phyloP scores from a whole-genome alignment of 2,888 invertebrate species.

The Agonum fuliginosum region DNA sequence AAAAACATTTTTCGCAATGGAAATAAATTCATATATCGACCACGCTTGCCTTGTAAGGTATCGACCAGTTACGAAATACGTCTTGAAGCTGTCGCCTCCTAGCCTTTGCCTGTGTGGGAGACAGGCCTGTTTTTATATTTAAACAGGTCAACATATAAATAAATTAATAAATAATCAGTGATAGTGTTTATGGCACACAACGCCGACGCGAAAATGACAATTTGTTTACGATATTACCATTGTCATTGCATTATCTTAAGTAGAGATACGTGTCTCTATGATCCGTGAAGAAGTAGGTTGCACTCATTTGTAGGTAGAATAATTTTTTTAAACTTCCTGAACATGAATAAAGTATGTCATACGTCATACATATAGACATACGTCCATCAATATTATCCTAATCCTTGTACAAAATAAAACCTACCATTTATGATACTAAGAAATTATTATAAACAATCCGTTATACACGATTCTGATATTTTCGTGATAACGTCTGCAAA shows the following conservation, averaged over 20 bases:
- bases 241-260: neutral
- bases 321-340: too few relatives aligned
- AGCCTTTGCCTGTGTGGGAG: slow-evolving; percentile 32
- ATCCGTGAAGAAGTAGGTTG: slow-evolving; percentile 11
- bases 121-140: slow-evolving; percentile 50
- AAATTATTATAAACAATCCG: too few relatives aligned
- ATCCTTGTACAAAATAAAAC: too few relatives aligned
- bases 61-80: slow-evolving; percentile 50
- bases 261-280: slow-evolving; percentile 4
- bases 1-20: slow-evolving; percentile 60
- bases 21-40: slow-evolving; percentile 60
- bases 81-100: slow-evolving; percentile 31
- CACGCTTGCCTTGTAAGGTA: slow-evolving; percentile 52
- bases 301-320: slow-evolving; percentile 2
- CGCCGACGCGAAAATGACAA: slow-evolving; percentile 22
- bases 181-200: slow-evolving; percentile 1
- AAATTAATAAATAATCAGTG: slow-evolving; percentile 58
- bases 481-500: too few relatives aligned
- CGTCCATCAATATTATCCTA: too few relatives aligned
- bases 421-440: too few relatives aligned
- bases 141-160: slow-evolving; percentile 59
- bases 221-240: neutral
- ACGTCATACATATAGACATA: too few relatives aligned
- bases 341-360: too few relatives aligned
- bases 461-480: too few relatives aligned